Percentiles rank a stretch among this genome's conserved stretches.
Conservation (phyloP, 2,888 invertebrate genomes). For the Tuta absoluta region DNA sequence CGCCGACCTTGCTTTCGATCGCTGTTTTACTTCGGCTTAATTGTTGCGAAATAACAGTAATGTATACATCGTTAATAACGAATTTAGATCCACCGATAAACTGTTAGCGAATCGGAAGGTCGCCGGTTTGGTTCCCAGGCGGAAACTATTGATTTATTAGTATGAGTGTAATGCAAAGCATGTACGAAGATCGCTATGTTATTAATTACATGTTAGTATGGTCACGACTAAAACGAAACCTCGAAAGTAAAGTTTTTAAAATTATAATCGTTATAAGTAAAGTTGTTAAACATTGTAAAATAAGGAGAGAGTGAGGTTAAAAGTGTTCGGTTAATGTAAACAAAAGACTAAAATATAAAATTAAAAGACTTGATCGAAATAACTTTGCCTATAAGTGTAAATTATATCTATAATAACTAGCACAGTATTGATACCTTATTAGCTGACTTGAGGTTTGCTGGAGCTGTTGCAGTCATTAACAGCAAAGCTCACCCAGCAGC, state of each 20-base stretch:
- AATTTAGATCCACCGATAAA: slow-evolving; percentile 40
- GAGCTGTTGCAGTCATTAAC: too few species aligned
- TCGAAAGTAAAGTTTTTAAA: background rate
- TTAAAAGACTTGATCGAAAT: too few species aligned
- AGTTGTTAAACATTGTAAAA: too few species aligned
- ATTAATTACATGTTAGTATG: background rate
- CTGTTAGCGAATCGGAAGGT: slow-evolving; percentile 39
- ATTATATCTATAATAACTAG: too few species aligned
- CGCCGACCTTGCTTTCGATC: slow-evolving; percentile 37
- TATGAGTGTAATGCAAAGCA: background rate
- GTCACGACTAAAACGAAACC: background rate
- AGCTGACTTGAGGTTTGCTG: too few species aligned
- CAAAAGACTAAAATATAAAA: too few species aligned
- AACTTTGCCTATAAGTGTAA: too few species aligned
- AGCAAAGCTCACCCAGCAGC: background rate
- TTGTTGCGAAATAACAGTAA: slow-evolving; percentile 44
- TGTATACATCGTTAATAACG: slow-evolving; percentile 43
- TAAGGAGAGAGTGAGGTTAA: too few species aligned
- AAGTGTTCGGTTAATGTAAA: too few species aligned
- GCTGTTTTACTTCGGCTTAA: slow-evolving; percentile 27
- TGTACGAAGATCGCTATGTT: background rate
- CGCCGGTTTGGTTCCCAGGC: slow-evolving; percentile 44
- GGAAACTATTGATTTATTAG: slow-evolving; percentile 34
- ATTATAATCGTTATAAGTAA: too few species aligned
- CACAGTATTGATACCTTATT: too few species aligned